Percentiles rank a stretch among this genome's conserved stretches.
Evolutionary conservation across 2,797 vertebrate genomes (phyloP).

Genomic region (Pempheris klunzingeri): DNA sequence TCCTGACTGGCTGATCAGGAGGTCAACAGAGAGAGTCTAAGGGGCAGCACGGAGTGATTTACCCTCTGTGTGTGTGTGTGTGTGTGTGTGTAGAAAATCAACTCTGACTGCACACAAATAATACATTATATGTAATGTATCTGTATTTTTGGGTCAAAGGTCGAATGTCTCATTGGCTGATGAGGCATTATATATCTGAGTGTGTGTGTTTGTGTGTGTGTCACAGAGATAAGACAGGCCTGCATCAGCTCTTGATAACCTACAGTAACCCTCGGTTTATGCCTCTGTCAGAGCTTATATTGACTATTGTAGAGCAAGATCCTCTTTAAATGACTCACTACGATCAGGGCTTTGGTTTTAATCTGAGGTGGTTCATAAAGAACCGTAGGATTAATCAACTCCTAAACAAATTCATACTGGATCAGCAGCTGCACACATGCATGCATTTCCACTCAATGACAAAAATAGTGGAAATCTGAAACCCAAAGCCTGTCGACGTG

Average conservation of each 20-base stretch:
- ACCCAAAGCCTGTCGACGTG: conserved; percentile 22
- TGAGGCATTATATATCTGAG: conserved; percentile 29
- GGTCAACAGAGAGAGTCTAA: conserved; percentile 32
- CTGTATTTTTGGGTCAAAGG: conserved; percentile 51
- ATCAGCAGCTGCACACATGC: conserved; percentile 24
- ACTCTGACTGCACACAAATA: conserved; percentile 24
- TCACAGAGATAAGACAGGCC: conserved; percentile 28
- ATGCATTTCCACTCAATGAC: conserved; percentile 35
- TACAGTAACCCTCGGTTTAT: conserved; percentile 55
- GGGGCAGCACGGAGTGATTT: background rate
- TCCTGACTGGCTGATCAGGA: conserved; percentile 82
- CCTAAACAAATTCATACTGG: conserved; percentile 10
- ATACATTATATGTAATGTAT: conserved; percentile 16
- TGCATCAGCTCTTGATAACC: conserved; percentile 61
- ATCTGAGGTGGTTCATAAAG: conserved; percentile 30
- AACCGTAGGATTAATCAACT: conserved; percentile 18
- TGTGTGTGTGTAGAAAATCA: background rate
- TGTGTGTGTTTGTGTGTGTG: conserved; percentile 24
- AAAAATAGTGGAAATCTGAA: conserved; percentile 32
- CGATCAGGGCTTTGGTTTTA: conserved; percentile 59
- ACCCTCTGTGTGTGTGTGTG: background rate
- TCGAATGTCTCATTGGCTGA: conserved; percentile 52
- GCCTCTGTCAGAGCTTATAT: background rate
- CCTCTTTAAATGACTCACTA: conserved; percentile 30
- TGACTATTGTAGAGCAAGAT: conserved; percentile 7